Base-by-base conservation (phyloP, 2,888 invertebrate genomes). In the Vesta saturnalis region DNA sequence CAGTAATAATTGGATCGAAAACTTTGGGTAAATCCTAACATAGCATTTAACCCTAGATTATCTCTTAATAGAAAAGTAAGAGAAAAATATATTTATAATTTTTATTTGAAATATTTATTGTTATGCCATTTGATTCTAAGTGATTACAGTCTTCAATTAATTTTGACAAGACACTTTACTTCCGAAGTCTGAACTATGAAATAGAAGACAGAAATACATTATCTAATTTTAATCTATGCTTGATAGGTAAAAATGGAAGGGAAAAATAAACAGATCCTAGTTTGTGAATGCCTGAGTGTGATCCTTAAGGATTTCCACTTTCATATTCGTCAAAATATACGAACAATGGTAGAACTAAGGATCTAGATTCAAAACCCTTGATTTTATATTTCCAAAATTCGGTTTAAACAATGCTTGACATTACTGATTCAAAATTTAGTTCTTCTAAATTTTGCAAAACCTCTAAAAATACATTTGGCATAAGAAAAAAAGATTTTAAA, bases 251-350 rank as follows among this genome's bases (percentile, higher is more conserved):
- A 52, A 70, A 73, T 15, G 73, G 60, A 3, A 77, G 19, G 5
- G 30, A 30, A 35, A 35, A 35, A 67, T 77, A 77, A 15, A 74
- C 70, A 8, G 71, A 76, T 5, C 75, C 77, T 19, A 77, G 30
- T 67, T 78, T 77, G 52, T 76, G 67, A 19, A 55, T 46, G 2
- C 74, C 75, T n/a, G 73, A 60, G 46, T 74, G 76, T 3, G 72
- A 69, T 14, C 74, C 75, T 21, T 76, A 46, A 47, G 73, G 69
- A 60, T 76, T 76, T 19, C 73, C 73, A 19, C 35, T 63, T 59
- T 77, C 74, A 55, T 69, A 73, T n/a, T 76, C 75, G 67, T 77
- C 76, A 59, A 67, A 77, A 60, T 70, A 76, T 47, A 77, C 49
- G 47, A 68, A 62, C 19, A 70, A 39, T 4, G 70, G 72, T 16